Evolutionary conservation across 2,797 vertebrate species (phyloP).

Genomic region (Notolabrus celidotus): DNA sequence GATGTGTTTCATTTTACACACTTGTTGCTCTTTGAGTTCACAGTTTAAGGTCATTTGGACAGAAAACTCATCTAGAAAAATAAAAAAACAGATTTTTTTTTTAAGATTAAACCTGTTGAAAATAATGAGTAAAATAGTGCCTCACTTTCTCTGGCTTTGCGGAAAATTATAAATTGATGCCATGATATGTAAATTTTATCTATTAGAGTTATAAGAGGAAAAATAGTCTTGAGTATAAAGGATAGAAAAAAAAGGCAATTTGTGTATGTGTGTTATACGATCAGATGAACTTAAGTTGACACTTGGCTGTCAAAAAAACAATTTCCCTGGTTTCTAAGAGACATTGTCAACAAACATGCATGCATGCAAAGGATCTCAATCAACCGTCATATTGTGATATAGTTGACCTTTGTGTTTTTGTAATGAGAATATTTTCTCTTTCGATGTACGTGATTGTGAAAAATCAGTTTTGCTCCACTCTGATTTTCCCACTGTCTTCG

Average conservation of each 20-base stretch:
- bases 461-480: slow-evolving; percentile 50
- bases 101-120: too few relatives aligned
- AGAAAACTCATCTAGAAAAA: too few relatives aligned
- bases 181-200: not conserved
- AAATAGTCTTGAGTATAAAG: accelerated
- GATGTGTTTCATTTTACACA: not conserved
- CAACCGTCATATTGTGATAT: slow-evolving; percentile 16
- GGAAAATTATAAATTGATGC: too few relatives aligned
- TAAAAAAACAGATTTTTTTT: too few relatives aligned
- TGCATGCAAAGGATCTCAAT: slow-evolving; percentile 15
- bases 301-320: slow-evolving; percentile 12
- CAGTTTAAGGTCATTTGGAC: not conserved
- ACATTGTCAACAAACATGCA: slow-evolving; percentile 32
- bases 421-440: slow-evolving; percentile 59
- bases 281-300: slow-evolving; percentile 17
- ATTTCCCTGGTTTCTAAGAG: slow-evolving; percentile 25
- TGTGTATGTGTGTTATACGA: not conserved
- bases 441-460: slow-evolving; percentile 52
- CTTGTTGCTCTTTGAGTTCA: not conserved
- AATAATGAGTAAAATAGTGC: too few relatives aligned
- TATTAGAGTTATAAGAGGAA: not conserved
- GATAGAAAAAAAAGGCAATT: not conserved
- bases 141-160: too few relatives aligned
- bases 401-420: slow-evolving; percentile 44
- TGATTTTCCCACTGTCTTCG: slow-evolving; percentile 60